Evolutionary conservation across 2,888 invertebrate genomes (phyloP).

Genomic region (Lepas anatifera): DNA sequence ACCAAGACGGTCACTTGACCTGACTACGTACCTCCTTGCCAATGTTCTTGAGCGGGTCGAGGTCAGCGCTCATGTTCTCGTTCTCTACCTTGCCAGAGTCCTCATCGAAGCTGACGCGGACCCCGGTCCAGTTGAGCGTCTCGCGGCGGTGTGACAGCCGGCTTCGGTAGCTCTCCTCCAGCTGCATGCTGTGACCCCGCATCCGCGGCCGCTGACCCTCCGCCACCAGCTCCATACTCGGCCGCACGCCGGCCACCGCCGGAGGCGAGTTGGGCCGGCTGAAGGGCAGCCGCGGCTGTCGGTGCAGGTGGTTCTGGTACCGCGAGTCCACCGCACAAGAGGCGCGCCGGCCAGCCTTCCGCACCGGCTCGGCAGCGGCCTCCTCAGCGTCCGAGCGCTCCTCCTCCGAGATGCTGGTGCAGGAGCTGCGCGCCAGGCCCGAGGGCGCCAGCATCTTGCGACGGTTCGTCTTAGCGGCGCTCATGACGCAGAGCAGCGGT

Average conservation of each 20-base stretch:
- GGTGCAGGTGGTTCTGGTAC: not conserved
- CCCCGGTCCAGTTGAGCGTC: conserved; percentile 28
- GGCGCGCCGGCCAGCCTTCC: conserved; percentile 18
- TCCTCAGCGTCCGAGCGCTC: not conserved
- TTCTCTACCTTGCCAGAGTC: conserved; percentile 28
- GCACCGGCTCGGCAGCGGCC: too few species aligned
- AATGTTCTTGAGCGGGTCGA: conserved; percentile 26
- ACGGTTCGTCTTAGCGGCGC: conserved; percentile 29
- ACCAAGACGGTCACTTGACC: too few species aligned
- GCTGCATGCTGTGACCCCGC: too few species aligned
- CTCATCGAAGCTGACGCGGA: conserved; percentile 28
- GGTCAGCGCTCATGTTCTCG: conserved; percentile 27
- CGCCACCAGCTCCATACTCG: too few species aligned
- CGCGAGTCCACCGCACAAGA: conserved; percentile 17
- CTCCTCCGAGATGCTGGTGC: conserved; percentile 5
- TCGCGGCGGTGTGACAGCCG: conserved; percentile 22
- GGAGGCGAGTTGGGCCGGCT: conserved; percentile 24
- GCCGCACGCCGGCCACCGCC: conserved; percentile 12
- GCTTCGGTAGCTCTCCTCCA: not conserved
- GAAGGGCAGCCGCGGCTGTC: conserved; percentile 20
- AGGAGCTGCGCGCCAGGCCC: not conserved
- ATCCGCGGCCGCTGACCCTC: too few species aligned
- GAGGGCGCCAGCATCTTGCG: conserved; percentile 18
- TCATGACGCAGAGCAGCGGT: too few species aligned
- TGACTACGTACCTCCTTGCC: conserved; percentile 28